Evolutionary conservation across 1,140 invertebrate species (phyloP).

Genomic region (Camponotus vicinus): DNA sequence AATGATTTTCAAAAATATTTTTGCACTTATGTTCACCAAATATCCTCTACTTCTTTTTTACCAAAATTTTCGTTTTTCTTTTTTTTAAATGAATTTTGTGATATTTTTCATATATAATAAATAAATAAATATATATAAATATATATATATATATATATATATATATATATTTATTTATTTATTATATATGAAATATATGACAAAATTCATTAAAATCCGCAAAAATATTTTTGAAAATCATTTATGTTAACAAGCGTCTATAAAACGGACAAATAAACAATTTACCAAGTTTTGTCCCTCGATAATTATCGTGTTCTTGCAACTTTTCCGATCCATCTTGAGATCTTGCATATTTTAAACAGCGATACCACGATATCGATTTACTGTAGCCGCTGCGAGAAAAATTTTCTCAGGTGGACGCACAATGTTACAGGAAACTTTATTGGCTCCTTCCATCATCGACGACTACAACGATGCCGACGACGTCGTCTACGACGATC

Average conservation of each 20-base stretch:
- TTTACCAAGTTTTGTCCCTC: constrained; percentile 29
- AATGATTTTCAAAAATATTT: too few species aligned
- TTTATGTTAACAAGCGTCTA: neutral
- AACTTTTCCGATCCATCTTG: constrained; percentile 42
- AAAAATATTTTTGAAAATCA: constrained; percentile 8
- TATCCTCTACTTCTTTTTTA: too few species aligned
- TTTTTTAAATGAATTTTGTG: too few species aligned
- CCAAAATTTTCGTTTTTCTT: too few species aligned
- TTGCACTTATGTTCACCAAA: too few species aligned
- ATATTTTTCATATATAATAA: too few species aligned
- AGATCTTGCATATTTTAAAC: constrained; percentile 30
- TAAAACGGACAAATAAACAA: constrained; percentile 35
- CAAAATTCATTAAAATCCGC: too few species aligned
- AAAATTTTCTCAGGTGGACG: constrained; percentile 24
- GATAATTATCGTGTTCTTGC: neutral
- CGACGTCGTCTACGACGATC: neutral
- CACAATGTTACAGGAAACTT: constrained; percentile 12
- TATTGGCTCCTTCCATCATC: constrained; percentile 1
- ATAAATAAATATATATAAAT: too few species aligned
- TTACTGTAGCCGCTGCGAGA: neutral
- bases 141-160: too few species aligned
- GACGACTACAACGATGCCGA: neutral
- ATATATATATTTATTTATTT: too few species aligned
- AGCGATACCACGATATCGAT: constrained; percentile 47
- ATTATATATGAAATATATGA: too few species aligned